A percentile compares a stretch with the other conserved stretches of the same genome.
Evolutionary conservation across 2,113 vertebrate genomes (phyloP).

Genomic region (Lophotis ruficrista): DNA sequence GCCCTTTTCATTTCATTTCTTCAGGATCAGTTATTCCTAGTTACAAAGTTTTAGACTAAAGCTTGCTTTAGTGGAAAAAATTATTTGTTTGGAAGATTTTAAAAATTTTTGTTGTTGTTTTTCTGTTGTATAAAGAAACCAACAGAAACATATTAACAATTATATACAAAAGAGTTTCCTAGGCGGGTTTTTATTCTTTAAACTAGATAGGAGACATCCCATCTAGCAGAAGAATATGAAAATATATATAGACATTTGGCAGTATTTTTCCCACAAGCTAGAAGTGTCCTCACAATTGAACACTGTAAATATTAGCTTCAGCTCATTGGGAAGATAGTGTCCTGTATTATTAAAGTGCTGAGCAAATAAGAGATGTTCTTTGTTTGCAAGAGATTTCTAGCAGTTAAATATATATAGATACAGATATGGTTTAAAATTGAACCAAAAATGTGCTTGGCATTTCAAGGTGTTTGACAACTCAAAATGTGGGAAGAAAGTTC

Average conservation of each 20-base stretch:
- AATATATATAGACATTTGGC: neutral
- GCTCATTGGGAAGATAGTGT: constrained; percentile 20
- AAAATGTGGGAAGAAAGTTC: neutral
- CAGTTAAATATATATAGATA: constrained; percentile 16
- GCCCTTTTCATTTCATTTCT: neutral
- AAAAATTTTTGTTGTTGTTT: neutral
- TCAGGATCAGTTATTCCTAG: neutral
- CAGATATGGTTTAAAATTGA: neutral
- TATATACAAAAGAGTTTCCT: neutral
- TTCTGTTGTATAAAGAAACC: neutral
- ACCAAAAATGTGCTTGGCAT: neutral
- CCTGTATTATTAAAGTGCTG: constrained; percentile 28
- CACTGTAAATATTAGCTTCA: constrained; percentile 56
- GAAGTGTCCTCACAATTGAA: neutral
- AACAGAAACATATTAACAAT: neutral
- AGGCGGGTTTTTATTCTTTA: neutral
- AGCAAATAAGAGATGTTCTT: constrained; percentile 24
- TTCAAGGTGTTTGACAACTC: neutral
- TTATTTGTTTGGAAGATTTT: neutral
- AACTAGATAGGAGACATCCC: neutral
- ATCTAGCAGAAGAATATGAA: neutral
- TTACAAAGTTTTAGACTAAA: neutral
- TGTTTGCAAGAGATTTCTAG: constrained; percentile 38
- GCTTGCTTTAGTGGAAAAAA: neutral
- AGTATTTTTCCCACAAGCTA: neutral